Percentiles rank a stretch among this genome's conserved stretches.
These are phyloP conservation scores for Oikopleura vanhoeffeni DNA, from an alignment of 23 tunicate species.

Conservation along the genomic window DNA sequence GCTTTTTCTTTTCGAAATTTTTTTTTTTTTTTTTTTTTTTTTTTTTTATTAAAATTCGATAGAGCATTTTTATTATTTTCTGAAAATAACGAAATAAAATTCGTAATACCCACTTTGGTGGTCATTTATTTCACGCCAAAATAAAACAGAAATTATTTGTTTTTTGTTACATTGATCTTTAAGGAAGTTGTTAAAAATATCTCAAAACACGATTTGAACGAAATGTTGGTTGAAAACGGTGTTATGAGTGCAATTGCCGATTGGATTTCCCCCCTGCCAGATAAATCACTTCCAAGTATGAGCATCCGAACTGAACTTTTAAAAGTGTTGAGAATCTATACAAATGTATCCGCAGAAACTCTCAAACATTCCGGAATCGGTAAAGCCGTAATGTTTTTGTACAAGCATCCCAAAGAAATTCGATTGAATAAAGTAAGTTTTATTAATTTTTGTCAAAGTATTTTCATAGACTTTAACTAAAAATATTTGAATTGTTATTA, in stretches of 20 bases:
- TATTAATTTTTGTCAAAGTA: too few species aligned
- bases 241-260: slow-evolving; percentile 67
- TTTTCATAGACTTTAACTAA: too few species aligned
- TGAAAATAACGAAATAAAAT: too few species aligned
- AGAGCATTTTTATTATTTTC: too few species aligned
- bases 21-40: too few species aligned
- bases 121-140: slow-evolving; percentile 41
- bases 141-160: slow-evolving; percentile 28
- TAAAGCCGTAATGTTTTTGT: slow-evolving; percentile 57
- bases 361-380: slow-evolving; percentile 62
- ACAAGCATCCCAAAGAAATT: slow-evolving; percentile 78
- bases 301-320: slow-evolving; percentile 62
- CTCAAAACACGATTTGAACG: slow-evolving; percentile 78
- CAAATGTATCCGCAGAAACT: slow-evolving; percentile 58
- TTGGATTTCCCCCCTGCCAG: slow-evolving; percentile 67
- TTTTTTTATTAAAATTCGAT: too few species aligned
- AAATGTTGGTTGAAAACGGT: slow-evolving; percentile 77
- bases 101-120: too few species aligned
- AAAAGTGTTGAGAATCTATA: slow-evolving; percentile 38
- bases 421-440: slow-evolving; percentile 28
- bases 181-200: slow-evolving; percentile 32
- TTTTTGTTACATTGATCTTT: slow-evolving; percentile 47
- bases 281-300: slow-evolving; percentile 45
- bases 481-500: too few species aligned
- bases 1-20: too few species aligned